Conservation (phyloP, 2,888 invertebrate genomes). For the Tortrix viridana region DNA sequence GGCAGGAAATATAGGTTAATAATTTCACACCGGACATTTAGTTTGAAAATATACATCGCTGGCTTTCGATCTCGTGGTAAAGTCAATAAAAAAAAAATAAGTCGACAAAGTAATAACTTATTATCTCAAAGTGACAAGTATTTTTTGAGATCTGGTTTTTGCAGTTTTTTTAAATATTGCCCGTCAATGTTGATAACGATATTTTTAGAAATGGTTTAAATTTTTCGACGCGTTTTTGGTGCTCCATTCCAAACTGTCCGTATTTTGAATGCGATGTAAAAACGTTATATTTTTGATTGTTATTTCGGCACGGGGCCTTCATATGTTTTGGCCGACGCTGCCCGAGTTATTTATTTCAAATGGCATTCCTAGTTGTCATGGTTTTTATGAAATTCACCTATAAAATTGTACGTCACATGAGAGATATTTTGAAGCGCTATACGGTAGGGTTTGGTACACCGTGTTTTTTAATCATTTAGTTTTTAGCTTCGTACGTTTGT, state of each 20-base stretch:
- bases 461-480: slow-evolving; percentile 26
- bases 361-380: slow-evolving; percentile 51
- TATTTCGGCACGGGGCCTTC: slow-evolving; percentile 63
- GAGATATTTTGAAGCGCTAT: slow-evolving; percentile 19
- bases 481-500: slow-evolving; percentile 17
- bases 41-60: slow-evolving; percentile 1
- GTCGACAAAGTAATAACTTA: slow-evolving; percentile 12
- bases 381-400: slow-evolving; percentile 63
- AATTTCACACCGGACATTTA: slow-evolving; percentile 11
- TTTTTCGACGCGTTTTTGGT: slow-evolving; percentile 30
- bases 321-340: slow-evolving; percentile 76
- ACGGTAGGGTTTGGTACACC: slow-evolving; percentile 12
- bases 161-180: slow-evolving; percentile 14
- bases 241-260: slow-evolving; percentile 27
- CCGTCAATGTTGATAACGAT: slow-evolving; percentile 10
- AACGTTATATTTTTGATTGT: slow-evolving; percentile 41
- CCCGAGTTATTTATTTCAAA: slow-evolving; percentile 40
- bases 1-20: not conserved
- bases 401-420: slow-evolving; percentile 58
- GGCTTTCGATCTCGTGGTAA: slow-evolving; percentile 32
- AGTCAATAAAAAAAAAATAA: slow-evolving; percentile 21
- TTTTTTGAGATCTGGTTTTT: slow-evolving; percentile 37
- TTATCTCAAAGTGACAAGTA: slow-evolving; percentile 24
- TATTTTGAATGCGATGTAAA: slow-evolving; percentile 20
- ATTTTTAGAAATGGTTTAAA: slow-evolving; percentile 27